Percentiles rank a stretch among this genome's conserved stretches.
Conservation (phyloP, 2,888 invertebrate genomes). For the Gisinianus flammeolus region DNA sequence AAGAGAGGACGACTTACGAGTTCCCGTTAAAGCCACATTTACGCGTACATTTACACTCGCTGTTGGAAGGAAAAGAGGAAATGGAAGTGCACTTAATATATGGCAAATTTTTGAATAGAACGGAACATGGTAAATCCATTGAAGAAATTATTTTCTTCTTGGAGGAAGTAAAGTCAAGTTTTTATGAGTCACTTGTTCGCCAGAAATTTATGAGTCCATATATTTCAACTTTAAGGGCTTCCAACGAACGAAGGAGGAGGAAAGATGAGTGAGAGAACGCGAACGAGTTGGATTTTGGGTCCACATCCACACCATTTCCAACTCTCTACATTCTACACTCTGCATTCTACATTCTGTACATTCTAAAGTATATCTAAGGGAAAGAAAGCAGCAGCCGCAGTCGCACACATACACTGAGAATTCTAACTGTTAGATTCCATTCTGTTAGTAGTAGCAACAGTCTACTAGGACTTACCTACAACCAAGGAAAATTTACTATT, state of each 20-base stretch:
- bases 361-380: background rate
- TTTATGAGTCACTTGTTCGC: conserved; percentile 39
- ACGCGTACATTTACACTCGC: background rate
- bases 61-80: background rate
- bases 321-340: background rate
- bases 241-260: background rate
- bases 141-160: conserved; percentile 40
- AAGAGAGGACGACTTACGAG: background rate
- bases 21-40: background rate
- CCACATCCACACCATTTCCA: background rate
- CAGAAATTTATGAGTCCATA: conserved; percentile 36
- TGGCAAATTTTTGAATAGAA: conserved; percentile 35
- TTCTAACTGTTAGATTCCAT: too few species aligned
- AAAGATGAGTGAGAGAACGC: background rate
- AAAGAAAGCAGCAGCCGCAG: too few species aligned
- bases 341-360: background rate
- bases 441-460: too few species aligned
- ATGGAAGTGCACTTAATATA: conserved; percentile 21
- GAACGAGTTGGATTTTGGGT: background rate
- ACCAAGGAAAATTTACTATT: too few species aligned
- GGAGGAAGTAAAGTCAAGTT: conserved; percentile 34
- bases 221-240: conserved; percentile 32
- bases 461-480: too few species aligned
- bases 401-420: too few species aligned
- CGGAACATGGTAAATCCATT: conserved; percentile 41